Evolutionary conservation across 2,888 invertebrate species (phyloP), one percentile per base, ranked within the genome.

Genomic region (Cerastis rubricosa): DNA sequence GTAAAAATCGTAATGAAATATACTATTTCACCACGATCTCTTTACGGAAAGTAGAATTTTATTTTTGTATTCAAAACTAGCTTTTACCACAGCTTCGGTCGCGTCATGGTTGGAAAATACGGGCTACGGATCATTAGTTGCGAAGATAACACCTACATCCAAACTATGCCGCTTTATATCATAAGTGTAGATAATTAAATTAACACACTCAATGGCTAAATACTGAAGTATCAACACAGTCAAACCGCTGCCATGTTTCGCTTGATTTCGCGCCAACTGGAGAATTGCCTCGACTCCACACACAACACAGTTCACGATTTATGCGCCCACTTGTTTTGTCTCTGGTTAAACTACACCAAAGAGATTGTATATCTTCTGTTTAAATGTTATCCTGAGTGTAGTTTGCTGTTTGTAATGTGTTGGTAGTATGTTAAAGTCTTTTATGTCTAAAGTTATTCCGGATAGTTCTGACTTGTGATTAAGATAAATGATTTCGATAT

Each of bases 251-350:
- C 78, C 76, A 83, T 87, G 74, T 84, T 87, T 73, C 75, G 29
- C 65, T 63, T 89, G 89, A 88, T 88, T 87, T 88, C 76, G 85
- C 85, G 83, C 85, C 83, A 84, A 82, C 87, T 61, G 69, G 76
- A 80, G 84, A 88, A 85, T 88, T 85, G 78, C 83, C 61, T 67
- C 70, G 61, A 75, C 78, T 74, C 81, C 81, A 83, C 85, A 85
- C 81, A 78, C 87, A 78, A 80, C 76, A 82, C 78, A 82, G 71
- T 84, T 84, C 71, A 76, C 78, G 83, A 88, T 88, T 89, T 89
- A 88, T 84, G 88, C 63, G 65, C 78, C 85, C 86, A 88, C 87
- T 87, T 87, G 87, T 87, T 88, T 87, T 87, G 87, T 87, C 89
- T 87, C 80, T 83, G 87, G 89, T 87, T 87, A 80, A 88, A 87